Base-by-base conservation (phyloP, 2,888 invertebrate genomes). In the Lycia hirtaria region DNA sequence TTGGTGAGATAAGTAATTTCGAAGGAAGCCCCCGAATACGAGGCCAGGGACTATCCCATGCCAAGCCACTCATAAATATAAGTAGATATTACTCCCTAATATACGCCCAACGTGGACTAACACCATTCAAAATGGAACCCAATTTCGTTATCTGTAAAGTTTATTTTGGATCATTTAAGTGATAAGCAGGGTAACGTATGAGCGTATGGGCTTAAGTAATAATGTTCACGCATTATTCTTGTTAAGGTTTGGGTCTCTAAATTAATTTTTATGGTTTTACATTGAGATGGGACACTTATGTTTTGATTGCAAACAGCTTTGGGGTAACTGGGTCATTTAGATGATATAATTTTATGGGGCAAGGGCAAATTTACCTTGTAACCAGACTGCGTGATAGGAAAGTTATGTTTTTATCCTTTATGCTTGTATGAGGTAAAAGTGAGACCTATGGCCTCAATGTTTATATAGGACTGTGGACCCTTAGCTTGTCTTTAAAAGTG, bases 1-100 rank as follows among this genome's bases (percentile, higher is more conserved):
- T 73, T 78, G 76, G 79, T 76, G 70, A 71, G 78, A 73, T 78
- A 75, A 68, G 80, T 80, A 79, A 81, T 81, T 81, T 80, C 72
- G 69, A 71, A 63, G 73, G 62, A 73, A 76, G 72, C 79, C 76
- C 74, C 76, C 69, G 69, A 77, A 80, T 81, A 78, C 73, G 79
- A 73, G 76, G 56, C 71, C 59, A 51, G 81, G 80, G 81, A 79
- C 76, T 67, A 69, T 68, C 73, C 72, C 68, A 63, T 61, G 26
- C 52, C 68, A 65, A 70, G 72, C 76, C 69, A 63, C 67, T 69
- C 74, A 78, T 81, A 81, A 81, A 81, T 80, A 81, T 75, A 73
- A 73, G 71, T 68, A 60, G 67, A 72, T 56, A 56, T 56, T 60
- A 52, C 51, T 14, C 43, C 20, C 44, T 60, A 56, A 64, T 51